Evolutionary conservation across 2,888 invertebrate species (phyloP), one percentile per base, ranked within the genome.

Genomic region (Crepidodera aurea): DNA sequence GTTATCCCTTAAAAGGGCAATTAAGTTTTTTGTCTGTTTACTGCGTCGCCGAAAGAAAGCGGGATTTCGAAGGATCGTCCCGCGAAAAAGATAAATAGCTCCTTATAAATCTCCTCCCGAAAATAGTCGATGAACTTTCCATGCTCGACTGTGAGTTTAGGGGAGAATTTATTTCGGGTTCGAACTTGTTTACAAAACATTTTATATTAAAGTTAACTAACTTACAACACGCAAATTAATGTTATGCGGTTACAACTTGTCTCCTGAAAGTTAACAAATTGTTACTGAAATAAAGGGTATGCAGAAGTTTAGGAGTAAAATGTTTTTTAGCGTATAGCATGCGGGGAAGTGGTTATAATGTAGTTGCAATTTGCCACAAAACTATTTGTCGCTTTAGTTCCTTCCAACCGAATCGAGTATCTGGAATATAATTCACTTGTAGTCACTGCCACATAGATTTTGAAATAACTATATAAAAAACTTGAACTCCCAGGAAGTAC

Each of bases 1-100:
- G 68, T 69, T 71, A 69, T 70, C 72, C 66, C 61, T 67, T n/a
- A 65, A 65, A 55, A 65, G 65, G 57, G 65, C 65, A 72, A 72
- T 72, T 72, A 69, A 71, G 64, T 69, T 69, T 70, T 72, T 71
- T 65, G 37, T 63, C 53, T 62, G 60, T 59, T 50, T 48, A 42
- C 54, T 50, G 46, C 44, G 44, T 54, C 60, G 51, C 19, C 58
- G 40, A 48, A 55, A 63, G 42, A 58, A 64, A 51, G 25, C 40
- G 59, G 46, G 42, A 40, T 40, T 57, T 57, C 48, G 39, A 27
- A 32, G 57, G 57, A 57, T 57, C 48, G 34, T 57, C 57, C 57
- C 18, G 57, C 15, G 57, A 57, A 57, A 57, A 57, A 57, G 57
- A 57, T 57, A 57, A 57, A 57, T 57, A 57, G 57, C 57, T 39